Evolutionary conservation across 1,140 invertebrate genomes (phyloP).

Genomic region (Helicorthomorpha holstii): DNA sequence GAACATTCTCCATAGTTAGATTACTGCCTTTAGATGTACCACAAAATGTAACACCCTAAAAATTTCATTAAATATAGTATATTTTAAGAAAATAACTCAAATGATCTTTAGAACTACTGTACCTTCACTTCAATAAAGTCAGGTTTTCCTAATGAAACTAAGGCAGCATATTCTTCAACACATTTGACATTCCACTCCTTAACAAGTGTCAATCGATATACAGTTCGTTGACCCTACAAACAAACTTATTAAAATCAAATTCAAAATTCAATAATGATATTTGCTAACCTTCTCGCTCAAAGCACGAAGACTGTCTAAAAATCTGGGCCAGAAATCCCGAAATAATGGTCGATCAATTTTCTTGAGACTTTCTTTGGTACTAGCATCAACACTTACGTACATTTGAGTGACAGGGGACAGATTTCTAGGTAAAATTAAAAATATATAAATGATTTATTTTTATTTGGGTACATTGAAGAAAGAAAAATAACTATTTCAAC

Average conservation of each 20-base stretch:
- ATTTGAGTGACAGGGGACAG: slow-evolving; percentile 41
- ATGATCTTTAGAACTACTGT: too few relatives aligned
- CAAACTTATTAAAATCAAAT: background rate
- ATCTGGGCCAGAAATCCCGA: slow-evolving; percentile 43
- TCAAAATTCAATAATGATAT: background rate
- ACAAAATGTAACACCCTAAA: slow-evolving; percentile 44
- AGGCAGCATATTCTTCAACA: slow-evolving; percentile 37
- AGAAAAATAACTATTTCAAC: slow-evolving; percentile 15
- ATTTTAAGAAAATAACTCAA: background rate
- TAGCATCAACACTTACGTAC: slow-evolving; percentile 46
- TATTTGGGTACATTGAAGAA: background rate
- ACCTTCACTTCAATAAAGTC: slow-evolving; percentile 51
- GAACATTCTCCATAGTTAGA: slow-evolving; percentile 46
- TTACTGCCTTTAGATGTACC: slow-evolving; percentile 37
- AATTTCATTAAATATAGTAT: slow-evolving; percentile 12
- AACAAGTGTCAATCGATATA: slow-evolving; percentile 43
- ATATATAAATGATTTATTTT: slow-evolving; percentile 2
- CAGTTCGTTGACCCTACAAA: slow-evolving; percentile 37
- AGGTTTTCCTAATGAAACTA: slow-evolving; percentile 38
- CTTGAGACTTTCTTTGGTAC: slow-evolving; percentile 42
- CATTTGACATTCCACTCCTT: slow-evolving; percentile 44
- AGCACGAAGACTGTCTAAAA: slow-evolving; percentile 36
- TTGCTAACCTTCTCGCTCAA: slow-evolving; percentile 29
- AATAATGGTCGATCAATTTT: slow-evolving; percentile 45
- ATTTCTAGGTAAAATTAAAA: slow-evolving; percentile 18